Evolutionary conservation across 2,113 vertebrate species (phyloP), one percentile per base, ranked within the genome.

Genomic region (Brienomyrus longianalis): DNA sequence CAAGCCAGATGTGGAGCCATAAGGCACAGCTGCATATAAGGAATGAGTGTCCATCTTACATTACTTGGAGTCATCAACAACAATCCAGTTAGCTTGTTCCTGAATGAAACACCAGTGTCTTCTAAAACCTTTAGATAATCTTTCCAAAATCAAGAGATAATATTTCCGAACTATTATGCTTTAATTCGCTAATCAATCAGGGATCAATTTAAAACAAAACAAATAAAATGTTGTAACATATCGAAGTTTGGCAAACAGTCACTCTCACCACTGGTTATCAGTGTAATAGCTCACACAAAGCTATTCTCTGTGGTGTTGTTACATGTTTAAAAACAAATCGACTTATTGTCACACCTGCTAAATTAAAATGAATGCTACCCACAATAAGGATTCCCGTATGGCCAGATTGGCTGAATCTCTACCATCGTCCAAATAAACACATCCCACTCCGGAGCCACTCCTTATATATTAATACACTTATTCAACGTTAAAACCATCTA

Each of bases 11-110:
- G 62, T 70, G 62, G 27, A 31, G 3, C 62, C 62, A 3, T 10
- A 66, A 66, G 9, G 62, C 62, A 66, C 62, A 66, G 62, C 10
- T 70, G 3, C 62, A 70, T 27, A 70, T 27, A 31, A 70, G 62
- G 62, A 70, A 70, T 70, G 62, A 70, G 62, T 70, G n/a, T 80
- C 74, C 74, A 80, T 80, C 74, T 19, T 43, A 80, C 74, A 80
- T 43, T 43, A 80, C 13, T 19, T 35, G 74, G 35, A 80, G 17
- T 80, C 17, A 19, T 80, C 35, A 19, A 70, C n/a, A 70, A 70
- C 62, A 70, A 31, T 13, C 62, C 27, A 31, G n/a, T 70, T 31
- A 27, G 62, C 62, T 31, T 3, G 11, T 4, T 70, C 62, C 74
- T n/a, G 56, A 62, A 62, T n/a, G 56, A 80, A 43, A 43, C 2